These are phyloP conservation scores for Amphiura filiformis DNA, from an alignment of 35 echinoderm and acorn worm genomes.

Conservation along the genomic window DNA sequence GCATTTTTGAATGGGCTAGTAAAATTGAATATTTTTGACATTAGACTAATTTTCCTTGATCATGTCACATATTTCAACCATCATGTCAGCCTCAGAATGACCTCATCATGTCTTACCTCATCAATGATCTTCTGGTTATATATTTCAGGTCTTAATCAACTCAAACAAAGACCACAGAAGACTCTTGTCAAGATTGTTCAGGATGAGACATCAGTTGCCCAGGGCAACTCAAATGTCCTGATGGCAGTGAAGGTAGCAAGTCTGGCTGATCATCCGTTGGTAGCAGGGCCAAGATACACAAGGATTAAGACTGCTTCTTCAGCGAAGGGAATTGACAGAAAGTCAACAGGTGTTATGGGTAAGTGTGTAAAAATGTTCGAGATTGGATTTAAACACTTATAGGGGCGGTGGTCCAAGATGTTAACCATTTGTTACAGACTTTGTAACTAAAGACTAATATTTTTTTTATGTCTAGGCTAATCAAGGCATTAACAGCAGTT, in stretches of 20 bases:
- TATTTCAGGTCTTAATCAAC: constrained; percentile 62
- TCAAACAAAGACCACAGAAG: constrained; percentile 59
- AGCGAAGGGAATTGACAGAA: constrained; percentile 53
- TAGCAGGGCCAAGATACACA: constrained; percentile 47
- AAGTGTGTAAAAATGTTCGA: constrained; percentile 26
- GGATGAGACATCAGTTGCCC: constrained; percentile 32
- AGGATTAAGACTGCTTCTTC: constrained; percentile 28
- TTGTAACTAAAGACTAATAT: no score
- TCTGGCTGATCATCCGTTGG: constrained; percentile 59
- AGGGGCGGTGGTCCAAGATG: not conserved
- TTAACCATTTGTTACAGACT: no score
- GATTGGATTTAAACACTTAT: not conserved
- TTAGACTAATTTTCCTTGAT: no score
- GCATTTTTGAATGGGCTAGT: no score
- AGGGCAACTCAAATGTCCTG: constrained; percentile 48
- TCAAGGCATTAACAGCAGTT: no score
- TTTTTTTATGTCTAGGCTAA: no score
- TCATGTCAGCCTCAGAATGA: no score
- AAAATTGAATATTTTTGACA: no score
- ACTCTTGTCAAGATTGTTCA: constrained; percentile 64
- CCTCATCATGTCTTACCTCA: no score
- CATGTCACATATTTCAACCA: no score
- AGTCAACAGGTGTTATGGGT: constrained; percentile 86
- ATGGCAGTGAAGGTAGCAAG: constrained; percentile 64
- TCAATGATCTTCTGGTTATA: no score